A percentile compares a stretch with the other conserved stretches of the same genome.
phyloP scores from a whole-genome alignment of 2,113 vertebrate genomes.

The Bos javanicus region DNA sequence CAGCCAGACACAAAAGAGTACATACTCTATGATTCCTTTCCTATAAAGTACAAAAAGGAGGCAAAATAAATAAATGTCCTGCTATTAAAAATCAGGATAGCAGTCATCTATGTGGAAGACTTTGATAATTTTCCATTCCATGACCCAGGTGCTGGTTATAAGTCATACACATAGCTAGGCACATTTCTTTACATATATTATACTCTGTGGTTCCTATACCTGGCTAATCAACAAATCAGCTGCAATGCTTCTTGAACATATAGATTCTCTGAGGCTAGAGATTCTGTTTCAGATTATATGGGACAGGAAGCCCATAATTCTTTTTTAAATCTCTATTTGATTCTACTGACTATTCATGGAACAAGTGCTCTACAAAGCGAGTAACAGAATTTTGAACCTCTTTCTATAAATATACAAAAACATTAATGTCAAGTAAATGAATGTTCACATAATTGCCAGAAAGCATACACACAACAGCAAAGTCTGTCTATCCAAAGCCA shows the following conservation, averaged over 20 bases:
- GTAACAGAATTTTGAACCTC: neutral
- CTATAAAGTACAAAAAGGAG: neutral
- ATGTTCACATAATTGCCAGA: constrained; percentile 7
- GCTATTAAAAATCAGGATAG: constrained; percentile 24
- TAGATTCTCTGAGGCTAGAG: neutral
- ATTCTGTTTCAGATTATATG: neutral
- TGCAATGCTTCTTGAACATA: neutral
- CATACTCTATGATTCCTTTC: neutral
- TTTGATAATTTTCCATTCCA: neutral
- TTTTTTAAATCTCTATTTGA: neutral
- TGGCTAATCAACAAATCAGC: neutral
- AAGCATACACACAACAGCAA: neutral
- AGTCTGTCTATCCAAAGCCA: neutral
- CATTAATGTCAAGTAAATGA: neutral
- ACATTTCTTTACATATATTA: neutral
- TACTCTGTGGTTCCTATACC: neutral
- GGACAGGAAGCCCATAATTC: neutral
- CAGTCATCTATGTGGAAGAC: neutral
- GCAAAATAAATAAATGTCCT: neutral
- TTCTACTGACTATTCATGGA: neutral
- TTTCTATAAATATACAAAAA: neutral
- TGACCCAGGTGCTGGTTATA: neutral
- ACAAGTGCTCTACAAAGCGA: neutral
- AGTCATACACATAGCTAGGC: neutral
- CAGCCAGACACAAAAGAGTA: neutral